Base-by-base conservation (phyloP, 1,140 invertebrate species). In the Saxidomus purpurata region DNA sequence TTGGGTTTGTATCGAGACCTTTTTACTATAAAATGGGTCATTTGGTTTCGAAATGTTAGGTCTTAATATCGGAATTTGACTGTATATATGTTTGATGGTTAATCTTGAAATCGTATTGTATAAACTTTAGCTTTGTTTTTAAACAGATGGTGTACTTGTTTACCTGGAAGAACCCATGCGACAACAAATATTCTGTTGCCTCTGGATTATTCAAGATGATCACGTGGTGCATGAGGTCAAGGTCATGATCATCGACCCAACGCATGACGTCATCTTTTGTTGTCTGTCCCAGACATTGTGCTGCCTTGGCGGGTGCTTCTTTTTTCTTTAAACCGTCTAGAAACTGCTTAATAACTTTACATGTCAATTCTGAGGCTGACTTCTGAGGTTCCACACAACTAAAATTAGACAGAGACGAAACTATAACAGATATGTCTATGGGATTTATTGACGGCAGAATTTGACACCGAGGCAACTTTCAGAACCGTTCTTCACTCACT, bases 181-280 rank as follows among this genome's bases (percentile, higher is more conserved):
- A 81, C n/a, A 93, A 67, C 1, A 92, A 61, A 38, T 90, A 91
- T 43, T 91, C 89, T 31, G 89, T 87, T 36, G 90, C 89, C 52
- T 93, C 92, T 17, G 80, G 80, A 38, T 86, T 92, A 90, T 93
- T 90, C 22, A 81, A 25, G 4, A 93, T 63, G 36, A 93, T 92
- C 47, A 89, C 82, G 74, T 92, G 81, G 43, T 93, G 92, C 80
- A 93, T 52, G 3, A 91, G 55, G 86, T 93, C 92, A 80, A 93
- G 83, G 49, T 87, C 84, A 59, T 90, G 47, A 0, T 89, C 87
- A 82, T 93, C 92, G 9, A 77, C 31, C 92, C 92, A 93, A 19
- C 55, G 17, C 81, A 89, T 91, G 40, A 93, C 63, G 34, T 91
- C 91, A 52, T 91, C 76, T 77, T 77, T 89, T 17, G 87, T 80